Conservation (phyloP, 2,888 invertebrate genomes). For the Phrixothrix hirtus region DNA sequence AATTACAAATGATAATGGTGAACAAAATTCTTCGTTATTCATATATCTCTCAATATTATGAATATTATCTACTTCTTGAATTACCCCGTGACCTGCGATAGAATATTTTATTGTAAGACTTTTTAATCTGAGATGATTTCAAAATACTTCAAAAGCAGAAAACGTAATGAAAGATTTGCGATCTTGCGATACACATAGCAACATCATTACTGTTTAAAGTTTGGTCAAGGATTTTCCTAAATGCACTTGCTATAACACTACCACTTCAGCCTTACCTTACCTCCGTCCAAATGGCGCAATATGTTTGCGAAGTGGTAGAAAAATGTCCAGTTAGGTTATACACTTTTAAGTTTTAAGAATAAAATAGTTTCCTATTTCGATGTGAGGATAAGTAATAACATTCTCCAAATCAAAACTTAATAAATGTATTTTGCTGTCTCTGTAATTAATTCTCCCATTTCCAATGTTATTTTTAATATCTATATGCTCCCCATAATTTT, state of each 20-base stretch:
- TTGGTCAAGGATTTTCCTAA: conserved; percentile 35
- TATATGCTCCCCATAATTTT: conserved; percentile 1
- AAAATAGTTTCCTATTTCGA: conserved; percentile 35
- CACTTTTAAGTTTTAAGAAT: conserved; percentile 35
- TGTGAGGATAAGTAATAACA: conserved; percentile 36
- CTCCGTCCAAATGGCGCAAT: conserved; percentile 28
- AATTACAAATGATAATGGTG: background rate
- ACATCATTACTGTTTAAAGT: conserved; percentile 31
- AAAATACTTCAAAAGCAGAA: conserved; percentile 22
- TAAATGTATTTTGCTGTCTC: background rate
- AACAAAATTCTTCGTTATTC: background rate
- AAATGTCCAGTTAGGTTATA: conserved; percentile 40
- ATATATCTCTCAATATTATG: conserved; percentile 7
- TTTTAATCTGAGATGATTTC: conserved; percentile 20
- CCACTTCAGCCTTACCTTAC: conserved; percentile 23
- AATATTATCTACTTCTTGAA: conserved; percentile 34
- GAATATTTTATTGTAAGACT: conserved; percentile 37
- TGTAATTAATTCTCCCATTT: background rate
- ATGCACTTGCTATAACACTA: conserved; percentile 37
- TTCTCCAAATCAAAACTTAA: conserved; percentile 32
- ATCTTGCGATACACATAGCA: conserved; percentile 33
- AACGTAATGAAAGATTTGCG: conserved; percentile 29
- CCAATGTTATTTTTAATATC: background rate
- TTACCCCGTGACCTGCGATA: conserved; percentile 35
- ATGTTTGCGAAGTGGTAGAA: conserved; percentile 6